A percentile compares a stretch with the other conserved stretches of the same genome.
Evolutionary conservation across 2,113 vertebrate species (phyloP).

Genomic region (Calyptomena viridis): DNA sequence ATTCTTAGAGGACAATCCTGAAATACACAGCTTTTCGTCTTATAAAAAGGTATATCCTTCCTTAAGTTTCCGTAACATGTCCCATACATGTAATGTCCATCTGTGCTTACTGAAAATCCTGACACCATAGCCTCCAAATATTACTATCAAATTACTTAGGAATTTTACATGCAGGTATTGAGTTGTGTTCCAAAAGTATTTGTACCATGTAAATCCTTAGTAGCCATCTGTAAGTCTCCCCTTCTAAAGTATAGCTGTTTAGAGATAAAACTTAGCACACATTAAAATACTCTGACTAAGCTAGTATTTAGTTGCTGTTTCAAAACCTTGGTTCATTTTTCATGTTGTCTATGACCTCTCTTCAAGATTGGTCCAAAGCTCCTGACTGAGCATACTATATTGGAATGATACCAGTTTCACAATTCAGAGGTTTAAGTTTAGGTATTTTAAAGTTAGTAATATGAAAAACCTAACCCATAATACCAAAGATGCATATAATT

Average conservation of each 20-base stretch:
- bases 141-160: neutral
- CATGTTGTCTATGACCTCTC: neutral
- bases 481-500: neutral
- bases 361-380: neutral
- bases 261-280: neutral
- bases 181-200: neutral
- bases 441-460: neutral
- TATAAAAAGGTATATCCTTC: constrained; percentile 8
- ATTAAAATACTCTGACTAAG: neutral
- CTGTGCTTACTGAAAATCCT: neutral
- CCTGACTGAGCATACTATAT: neutral
- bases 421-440: neutral
- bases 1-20: constrained; percentile 15
- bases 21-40: neutral
- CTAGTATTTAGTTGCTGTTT: neutral
- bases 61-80: neutral
- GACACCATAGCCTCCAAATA: neutral
- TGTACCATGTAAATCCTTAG: neutral
- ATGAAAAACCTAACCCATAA: neutral
- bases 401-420: neutral
- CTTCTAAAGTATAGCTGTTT: neutral
- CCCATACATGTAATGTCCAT: neutral
- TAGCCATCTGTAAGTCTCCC: neutral
- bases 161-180: neutral
- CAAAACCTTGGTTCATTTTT: neutral